Evolutionary conservation across 2,888 invertebrate genomes (phyloP), one percentile per base, ranked within the genome.

Genomic region (Parapristionchus giblindavisi): DNA sequence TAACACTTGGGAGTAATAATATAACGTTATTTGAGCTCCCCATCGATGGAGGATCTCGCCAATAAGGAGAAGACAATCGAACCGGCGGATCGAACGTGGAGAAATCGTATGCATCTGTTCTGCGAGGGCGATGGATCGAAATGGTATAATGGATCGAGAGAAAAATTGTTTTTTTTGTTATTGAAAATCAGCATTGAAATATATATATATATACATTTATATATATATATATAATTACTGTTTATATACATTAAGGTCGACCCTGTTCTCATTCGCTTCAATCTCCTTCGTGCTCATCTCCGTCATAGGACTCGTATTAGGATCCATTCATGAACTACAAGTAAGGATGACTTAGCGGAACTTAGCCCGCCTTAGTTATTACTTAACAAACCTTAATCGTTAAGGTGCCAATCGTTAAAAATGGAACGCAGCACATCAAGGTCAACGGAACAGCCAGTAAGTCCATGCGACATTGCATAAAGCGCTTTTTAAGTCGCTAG

Each of bases 241-340:
- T n/a, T n/a, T n/a, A n/a, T n/a, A 14, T 48, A 11, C 48, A 48
- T 48, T 48, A 24, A 60, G 60, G 17, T 86, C 85, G 4, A 83
- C 83, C 8, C 66, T 85, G 29, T 86, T 86, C 78, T 84, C 84
- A 2, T 81, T 83, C 61, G 78, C 82, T 60, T 82, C 82, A 66
- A 86, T 86, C 63, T 81, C 81, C 38, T 86, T 86, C 79, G 86
- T 86, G 0, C 77, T 86, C 3, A 80, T 85, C 66, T 85, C 85
- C 24, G 85, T 86, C 14, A 79, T 84, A 38, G 86, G 85, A 34
- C 78, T 86, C 32, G 82, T 86, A 3, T 74, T 86, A n/a, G 86
- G 85, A 17, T 84, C 84, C 1, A 84, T 86, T 65, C 83, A 84
- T 48, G 85, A 85, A 2, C 77, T 86, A 48, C 85, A 85, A 77